phyloP scores from a whole-genome alignment of 2,888 invertebrate genomes.

The Andrena marginata region DNA sequence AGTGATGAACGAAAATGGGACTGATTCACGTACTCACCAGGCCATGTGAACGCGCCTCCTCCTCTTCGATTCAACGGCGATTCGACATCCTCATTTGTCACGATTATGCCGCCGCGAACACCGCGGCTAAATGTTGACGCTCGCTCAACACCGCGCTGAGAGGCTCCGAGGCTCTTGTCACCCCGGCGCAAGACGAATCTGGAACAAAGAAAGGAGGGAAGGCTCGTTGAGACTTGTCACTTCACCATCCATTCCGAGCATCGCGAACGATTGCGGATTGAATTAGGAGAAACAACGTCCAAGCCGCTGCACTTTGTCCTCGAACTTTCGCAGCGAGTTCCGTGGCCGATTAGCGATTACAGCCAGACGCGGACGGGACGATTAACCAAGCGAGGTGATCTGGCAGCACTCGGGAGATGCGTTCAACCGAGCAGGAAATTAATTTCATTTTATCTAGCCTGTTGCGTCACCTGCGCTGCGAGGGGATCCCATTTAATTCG shows the following conservation, averaged over 20 bases:
- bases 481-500: conserved; percentile 43
- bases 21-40: conserved; percentile 62
- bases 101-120: conserved; percentile 47
- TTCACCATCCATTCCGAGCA: neutral
- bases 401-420: neutral
- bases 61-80: conserved; percentile 58
- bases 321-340: neutral
- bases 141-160: too few species aligned
- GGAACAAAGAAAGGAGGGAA: conserved; percentile 15
- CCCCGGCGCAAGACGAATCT: conserved; percentile 7
- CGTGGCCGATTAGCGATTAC: neutral
- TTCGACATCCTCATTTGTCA: conserved; percentile 67
- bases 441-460: conserved; percentile 48
- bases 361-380: neutral
- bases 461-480: conserved; percentile 64
- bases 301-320: neutral
- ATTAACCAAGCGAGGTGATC: neutral
- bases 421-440: conserved; percentile 55
- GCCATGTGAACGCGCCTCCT: conserved; percentile 61
- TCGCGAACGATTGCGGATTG: neutral
- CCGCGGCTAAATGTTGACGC: neutral
- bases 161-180: neutral
- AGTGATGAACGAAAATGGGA: conserved; percentile 69
- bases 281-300: too few species aligned
- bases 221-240: neutral